phyloP scores from a whole-genome alignment of 2,113 vertebrate species.

The Corynorhinus townsendii region DNA sequence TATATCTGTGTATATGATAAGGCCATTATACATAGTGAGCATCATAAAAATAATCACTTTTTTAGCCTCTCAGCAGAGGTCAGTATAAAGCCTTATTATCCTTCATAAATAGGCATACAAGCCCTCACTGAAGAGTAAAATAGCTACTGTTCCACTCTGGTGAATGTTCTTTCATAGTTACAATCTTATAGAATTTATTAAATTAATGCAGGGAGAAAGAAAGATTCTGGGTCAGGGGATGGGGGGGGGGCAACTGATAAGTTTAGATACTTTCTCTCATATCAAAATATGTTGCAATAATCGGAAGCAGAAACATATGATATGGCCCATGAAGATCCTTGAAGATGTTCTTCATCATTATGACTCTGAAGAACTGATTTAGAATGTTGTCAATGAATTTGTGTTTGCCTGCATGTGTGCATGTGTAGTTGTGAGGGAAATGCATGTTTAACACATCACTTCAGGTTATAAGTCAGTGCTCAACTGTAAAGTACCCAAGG shows the following conservation, averaged over 20 bases:
- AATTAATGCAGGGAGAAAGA: not conserved
- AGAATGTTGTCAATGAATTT: not conserved
- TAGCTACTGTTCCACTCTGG: not conserved
- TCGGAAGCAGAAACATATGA: not conserved
- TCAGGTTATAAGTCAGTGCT: not conserved
- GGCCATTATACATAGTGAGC: constrained; percentile 39
- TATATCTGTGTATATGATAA: constrained; percentile 44
- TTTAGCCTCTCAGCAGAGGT: constrained; percentile 14
- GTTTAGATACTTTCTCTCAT: not conserved
- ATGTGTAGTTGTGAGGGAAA: not conserved
- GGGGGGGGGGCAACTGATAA: not conserved
- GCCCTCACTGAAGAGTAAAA: constrained; percentile 14
- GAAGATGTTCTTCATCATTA: not conserved
- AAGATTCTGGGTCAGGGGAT: not conserved
- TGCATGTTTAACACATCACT: not conserved
- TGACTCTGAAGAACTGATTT: not conserved
- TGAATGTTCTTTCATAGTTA: not conserved
- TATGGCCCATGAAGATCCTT: not conserved
- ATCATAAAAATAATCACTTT: constrained; percentile 48
- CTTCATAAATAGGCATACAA: not conserved
- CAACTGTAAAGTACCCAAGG: not conserved
- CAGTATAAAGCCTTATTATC: constrained; percentile 27
- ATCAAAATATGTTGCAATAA: not conserved
- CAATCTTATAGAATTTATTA: not conserved
- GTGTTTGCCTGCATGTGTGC: not conserved